These are phyloP conservation scores for Calcarius lapponicus DNA, from an alignment of 2,797 vertebrate species.

Conservation along the genomic window DNA sequence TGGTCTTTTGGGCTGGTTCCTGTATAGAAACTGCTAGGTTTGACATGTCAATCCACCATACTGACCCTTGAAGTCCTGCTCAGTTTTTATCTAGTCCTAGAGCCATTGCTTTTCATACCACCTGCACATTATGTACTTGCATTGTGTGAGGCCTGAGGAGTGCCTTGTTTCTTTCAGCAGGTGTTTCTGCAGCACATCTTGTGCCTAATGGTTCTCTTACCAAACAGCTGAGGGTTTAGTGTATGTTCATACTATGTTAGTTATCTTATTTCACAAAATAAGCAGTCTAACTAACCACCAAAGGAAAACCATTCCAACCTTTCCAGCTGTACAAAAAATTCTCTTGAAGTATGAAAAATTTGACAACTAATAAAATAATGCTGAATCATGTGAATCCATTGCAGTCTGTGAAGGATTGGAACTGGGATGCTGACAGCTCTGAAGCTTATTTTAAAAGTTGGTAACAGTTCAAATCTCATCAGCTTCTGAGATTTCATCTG, in stretches of 20 bases:
- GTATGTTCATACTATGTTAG: fast-evolving
- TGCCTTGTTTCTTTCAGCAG: not conserved
- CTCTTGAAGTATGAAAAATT: not conserved
- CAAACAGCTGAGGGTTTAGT: not conserved
- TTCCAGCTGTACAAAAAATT: not conserved
- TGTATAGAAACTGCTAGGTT: not conserved
- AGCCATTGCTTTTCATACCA: not conserved
- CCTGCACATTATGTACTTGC: not conserved
- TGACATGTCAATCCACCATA: not conserved
- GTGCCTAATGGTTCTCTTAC: not conserved
- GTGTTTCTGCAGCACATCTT: not conserved
- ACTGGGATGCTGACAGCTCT: conserved; percentile 26
- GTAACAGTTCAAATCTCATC: conserved; percentile 35
- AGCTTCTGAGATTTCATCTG: conserved; percentile 44
- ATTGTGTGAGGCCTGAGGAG: fast-evolving
- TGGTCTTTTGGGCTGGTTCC: not conserved
- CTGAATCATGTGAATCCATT: not conserved
- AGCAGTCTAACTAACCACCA: not conserved
- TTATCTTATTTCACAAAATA: not conserved
- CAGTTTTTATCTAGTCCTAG: not conserved
- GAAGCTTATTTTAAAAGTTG: conserved; percentile 25
- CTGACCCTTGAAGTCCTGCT: not conserved
- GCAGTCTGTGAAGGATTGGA: not conserved
- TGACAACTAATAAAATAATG: not conserved
- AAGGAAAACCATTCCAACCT: not conserved